Percentiles rank a stretch among this genome's conserved stretches.
These are phyloP conservation scores for Achlya flavicornis DNA, from an alignment of 2,888 invertebrate species.

Conservation along the genomic window DNA sequence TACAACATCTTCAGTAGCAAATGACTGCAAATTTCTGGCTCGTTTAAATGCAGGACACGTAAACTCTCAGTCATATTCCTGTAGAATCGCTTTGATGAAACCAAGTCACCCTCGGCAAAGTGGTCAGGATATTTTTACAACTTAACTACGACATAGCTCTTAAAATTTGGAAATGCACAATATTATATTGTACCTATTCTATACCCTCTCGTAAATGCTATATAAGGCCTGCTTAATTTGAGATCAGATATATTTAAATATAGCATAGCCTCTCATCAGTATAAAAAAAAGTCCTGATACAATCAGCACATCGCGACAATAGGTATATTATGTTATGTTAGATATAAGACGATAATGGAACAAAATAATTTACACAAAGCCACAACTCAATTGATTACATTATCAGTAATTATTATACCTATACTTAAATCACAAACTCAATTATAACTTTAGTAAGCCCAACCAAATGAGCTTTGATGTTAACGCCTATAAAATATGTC, in stretches of 20 bases:
- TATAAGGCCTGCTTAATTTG: too few relatives aligned
- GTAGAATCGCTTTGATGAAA: conserved; percentile 1
- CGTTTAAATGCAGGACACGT: not conserved
- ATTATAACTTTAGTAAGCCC: conserved; percentile 5
- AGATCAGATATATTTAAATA: too few relatives aligned
- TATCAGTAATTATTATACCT: not conserved
- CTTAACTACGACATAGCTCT: not conserved
- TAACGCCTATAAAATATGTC: conserved; percentile 10
- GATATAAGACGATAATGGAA: not conserved
- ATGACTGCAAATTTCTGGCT: not conserved
- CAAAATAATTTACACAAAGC: not conserved
- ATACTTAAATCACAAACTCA: conserved; percentile 1
- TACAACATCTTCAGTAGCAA: too few relatives aligned
- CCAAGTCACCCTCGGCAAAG: not conserved
- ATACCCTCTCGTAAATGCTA: not conserved
- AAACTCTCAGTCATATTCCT: not conserved
- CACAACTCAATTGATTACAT: not conserved
- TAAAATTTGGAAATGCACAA: not conserved
- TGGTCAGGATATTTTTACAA: conserved; percentile 5
- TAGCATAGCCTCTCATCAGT: not conserved
- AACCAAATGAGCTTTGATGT: conserved; percentile 8
- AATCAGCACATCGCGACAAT: not conserved
- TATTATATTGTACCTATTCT: not conserved
- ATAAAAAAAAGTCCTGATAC: not conserved
- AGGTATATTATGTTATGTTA: not conserved